Evolutionary conservation across 2,888 invertebrate species (phyloP), one percentile per base, ranked within the genome.

Genomic region (Dolichopus griseipennis): DNA sequence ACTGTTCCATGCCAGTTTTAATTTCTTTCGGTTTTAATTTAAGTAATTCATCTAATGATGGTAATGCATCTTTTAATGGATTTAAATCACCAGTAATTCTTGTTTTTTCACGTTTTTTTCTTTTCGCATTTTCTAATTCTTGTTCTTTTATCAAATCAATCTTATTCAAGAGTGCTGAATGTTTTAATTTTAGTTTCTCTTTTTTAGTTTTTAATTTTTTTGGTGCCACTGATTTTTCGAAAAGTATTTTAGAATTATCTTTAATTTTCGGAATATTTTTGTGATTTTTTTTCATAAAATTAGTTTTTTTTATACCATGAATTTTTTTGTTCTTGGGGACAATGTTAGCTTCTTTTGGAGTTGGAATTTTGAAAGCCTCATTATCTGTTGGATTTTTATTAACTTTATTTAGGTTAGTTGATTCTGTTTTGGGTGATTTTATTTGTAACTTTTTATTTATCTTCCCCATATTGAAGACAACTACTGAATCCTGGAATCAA

Each of bases 31-130:
- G 75, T 2, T 75, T 77, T 41, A 79, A 52, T 63, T 75, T 74
- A 65, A 76, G 76, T 2, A 81, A 70, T 43, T 78, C 78, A 12
- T 76, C 75, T 2, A 81, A 68, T 0, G 81, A 79, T 12, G 81
- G 81, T 43, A 81, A 65, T 0, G 80, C 80, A 73, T 81, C 81
- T n/a, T 77, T 76, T 0, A 81, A 69, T 0, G 76, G 74, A 37
- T 76, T 77, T 12, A 81, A 72, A 61, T 79, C 79, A 0, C 79
- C 79, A 7, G 77, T 72, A 0, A 79, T 72, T 7, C 73, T 75
- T 4, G 78, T 75, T 68, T 77, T 78, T 65, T 78, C 75, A 2
- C 77, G 75, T 68, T 77, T 76, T 62, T 76, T 76, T 6, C 74
- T 74, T 0, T 75, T 75, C 6, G 72, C 70, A 22, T 77, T 76